Percentiles rank a stretch among this genome's conserved stretches.
Conservation (phyloP, 2,113 vertebrate genomes). For the Ramphastos sulfuratus region DNA sequence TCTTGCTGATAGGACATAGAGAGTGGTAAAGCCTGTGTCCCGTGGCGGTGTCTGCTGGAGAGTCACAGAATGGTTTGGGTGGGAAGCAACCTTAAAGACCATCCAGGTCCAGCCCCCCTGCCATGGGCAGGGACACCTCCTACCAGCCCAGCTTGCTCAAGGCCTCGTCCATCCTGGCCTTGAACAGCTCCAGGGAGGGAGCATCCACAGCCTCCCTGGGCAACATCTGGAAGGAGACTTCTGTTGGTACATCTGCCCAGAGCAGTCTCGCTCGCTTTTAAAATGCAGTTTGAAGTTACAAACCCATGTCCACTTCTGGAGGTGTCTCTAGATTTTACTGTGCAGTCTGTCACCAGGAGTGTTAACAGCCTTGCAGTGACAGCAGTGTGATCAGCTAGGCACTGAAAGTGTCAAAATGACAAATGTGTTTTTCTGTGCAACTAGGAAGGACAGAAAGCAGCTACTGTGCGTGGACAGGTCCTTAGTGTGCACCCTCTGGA, state of each 20-base stretch:
- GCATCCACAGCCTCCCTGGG: background rate
- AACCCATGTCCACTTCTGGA: background rate
- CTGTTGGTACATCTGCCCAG: background rate
- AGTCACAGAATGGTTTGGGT: no score
- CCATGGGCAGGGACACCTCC: no score
- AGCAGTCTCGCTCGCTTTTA: background rate
- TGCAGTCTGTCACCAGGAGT: fast-evolving
- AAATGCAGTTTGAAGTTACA: background rate
- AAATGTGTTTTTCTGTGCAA: background rate
- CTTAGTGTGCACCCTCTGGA: background rate
- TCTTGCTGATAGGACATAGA: background rate
- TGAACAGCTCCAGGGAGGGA: no score
- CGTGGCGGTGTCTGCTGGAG: background rate
- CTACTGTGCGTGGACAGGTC: fast-evolving
- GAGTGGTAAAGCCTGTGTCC: background rate
- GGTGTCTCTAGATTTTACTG: background rate
- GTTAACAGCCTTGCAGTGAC: background rate
- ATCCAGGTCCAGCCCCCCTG: no score
- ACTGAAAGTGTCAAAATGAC: background rate
- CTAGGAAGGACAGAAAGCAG: background rate
- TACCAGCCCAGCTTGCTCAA: no score
- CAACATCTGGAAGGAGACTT: background rate
- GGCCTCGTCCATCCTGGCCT: no score
- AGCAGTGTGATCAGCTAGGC: background rate
- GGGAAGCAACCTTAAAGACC: no score